Evolutionary conservation across 2,113 vertebrate genomes (phyloP).

Genomic region (Calyptomena viridis): DNA sequence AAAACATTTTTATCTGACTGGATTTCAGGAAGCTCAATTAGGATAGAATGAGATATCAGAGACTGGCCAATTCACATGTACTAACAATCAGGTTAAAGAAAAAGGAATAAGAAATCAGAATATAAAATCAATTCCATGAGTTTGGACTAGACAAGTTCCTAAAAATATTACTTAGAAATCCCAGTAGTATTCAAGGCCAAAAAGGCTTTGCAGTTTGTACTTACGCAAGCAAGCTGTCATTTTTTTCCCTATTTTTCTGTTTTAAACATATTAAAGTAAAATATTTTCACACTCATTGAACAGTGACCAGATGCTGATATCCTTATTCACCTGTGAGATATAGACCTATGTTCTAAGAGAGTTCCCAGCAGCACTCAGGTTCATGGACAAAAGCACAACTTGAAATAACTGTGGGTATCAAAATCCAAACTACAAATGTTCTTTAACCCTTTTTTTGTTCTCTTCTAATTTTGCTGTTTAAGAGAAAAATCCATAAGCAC

Average conservation of each 20-base stretch:
- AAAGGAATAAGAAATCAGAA: background rate
- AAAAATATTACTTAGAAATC: background rate
- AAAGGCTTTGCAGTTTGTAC: background rate
- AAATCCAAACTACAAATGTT: background rate
- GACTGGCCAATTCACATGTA: background rate
- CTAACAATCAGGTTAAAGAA: background rate
- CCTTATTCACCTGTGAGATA: background rate
- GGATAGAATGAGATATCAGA: background rate
- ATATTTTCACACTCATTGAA: background rate
- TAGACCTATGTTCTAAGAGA: background rate
- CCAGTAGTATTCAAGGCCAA: background rate
- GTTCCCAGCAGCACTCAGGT: background rate
- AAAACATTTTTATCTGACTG: background rate
- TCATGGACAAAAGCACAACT: background rate
- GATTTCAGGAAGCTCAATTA: background rate
- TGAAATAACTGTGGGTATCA: background rate
- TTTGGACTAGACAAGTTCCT: background rate
- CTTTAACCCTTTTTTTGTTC: background rate
- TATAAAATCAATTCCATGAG: background rate
- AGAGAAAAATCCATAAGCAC: background rate
- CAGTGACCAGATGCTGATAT: background rate
- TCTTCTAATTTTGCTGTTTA: background rate
- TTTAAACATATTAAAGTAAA: background rate
- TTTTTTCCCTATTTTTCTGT: background rate
- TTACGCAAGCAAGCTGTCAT: background rate